Conservation (phyloP, 1,140 invertebrate species). For the Musca domestica region DNA sequence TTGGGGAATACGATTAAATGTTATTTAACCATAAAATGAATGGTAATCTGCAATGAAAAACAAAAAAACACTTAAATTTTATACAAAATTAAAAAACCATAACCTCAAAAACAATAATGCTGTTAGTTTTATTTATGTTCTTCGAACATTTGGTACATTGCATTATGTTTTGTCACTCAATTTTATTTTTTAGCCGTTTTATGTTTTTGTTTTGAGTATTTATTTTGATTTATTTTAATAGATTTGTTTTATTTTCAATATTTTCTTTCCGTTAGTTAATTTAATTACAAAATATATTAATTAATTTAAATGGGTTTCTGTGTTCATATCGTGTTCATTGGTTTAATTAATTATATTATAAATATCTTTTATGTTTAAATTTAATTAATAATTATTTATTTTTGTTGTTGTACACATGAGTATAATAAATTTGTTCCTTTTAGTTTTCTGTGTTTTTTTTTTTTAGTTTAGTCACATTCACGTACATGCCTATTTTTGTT, state of each 20-base stretch:
- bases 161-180: background rate
- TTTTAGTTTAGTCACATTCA: conserved; percentile 13
- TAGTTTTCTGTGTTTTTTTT: conserved; percentile 4
- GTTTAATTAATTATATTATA: background rate
- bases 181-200: background rate
- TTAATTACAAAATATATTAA: background rate
- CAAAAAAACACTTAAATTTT: background rate
- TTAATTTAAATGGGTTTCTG: background rate
- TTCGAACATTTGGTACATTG: conserved; percentile 17
- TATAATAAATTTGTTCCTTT: conserved; percentile 23
- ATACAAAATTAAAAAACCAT: too few relatives aligned
- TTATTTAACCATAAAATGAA: too few relatives aligned
- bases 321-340: background rate
- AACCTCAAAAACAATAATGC: too few relatives aligned
- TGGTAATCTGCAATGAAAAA: background rate
- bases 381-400: background rate
- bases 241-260: conserved; percentile 2
- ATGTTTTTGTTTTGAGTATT: background rate
- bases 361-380: background rate
- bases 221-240: background rate
- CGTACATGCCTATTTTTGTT: background rate
- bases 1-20: too few relatives aligned
- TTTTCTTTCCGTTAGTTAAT: conserved; percentile 11
- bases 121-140: conserved; percentile 1
- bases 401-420: conserved; percentile 16